Evolutionary conservation across 2,888 invertebrate genomes (phyloP).

Genomic region (Eupithecia exiguata): DNA sequence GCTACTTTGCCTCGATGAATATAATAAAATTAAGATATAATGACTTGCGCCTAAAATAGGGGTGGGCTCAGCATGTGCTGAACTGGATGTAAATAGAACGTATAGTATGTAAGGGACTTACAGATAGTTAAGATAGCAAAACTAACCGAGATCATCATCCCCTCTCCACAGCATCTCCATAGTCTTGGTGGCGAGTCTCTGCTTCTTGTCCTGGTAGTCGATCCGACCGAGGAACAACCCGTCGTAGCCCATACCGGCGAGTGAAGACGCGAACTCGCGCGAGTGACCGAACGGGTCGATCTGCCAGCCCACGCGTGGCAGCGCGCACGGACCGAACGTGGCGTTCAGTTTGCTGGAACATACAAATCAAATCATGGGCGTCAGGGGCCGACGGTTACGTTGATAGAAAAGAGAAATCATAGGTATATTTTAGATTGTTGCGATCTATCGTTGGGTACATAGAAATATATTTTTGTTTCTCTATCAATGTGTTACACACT

Average conservation of each 20-base stretch:
- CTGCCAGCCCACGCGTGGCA: slow-evolving; percentile 91
- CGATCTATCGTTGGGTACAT: too few relatives aligned
- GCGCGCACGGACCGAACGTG: slow-evolving; percentile 88
- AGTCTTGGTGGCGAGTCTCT: slow-evolving; percentile 82
- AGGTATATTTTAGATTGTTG: too few relatives aligned
- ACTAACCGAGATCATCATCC: slow-evolving; percentile 86
- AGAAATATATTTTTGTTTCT: background rate
- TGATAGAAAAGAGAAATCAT: too few relatives aligned
- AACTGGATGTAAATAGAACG: too few relatives aligned
- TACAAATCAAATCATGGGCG: background rate
- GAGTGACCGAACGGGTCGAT: slow-evolving; percentile 95
- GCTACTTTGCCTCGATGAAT: too few relatives aligned
- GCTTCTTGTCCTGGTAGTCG: slow-evolving; percentile 92
- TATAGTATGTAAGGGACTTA: too few relatives aligned
- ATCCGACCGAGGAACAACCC: slow-evolving; percentile 93
- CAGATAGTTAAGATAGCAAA: too few relatives aligned
- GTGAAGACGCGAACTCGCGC: slow-evolving; percentile 91
- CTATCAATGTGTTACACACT: too few relatives aligned
- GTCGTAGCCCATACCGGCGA: slow-evolving; percentile 93
- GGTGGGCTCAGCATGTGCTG: too few relatives aligned
- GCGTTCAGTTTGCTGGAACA: slow-evolving; percentile 82
- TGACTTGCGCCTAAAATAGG: too few relatives aligned
- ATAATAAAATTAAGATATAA: too few relatives aligned
- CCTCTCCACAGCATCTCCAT: slow-evolving; percentile 94
- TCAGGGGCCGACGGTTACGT: too few relatives aligned